Percentiles rank a stretch among this genome's conserved stretches.
Conservation (phyloP, 1,140 invertebrate species). For the Drosophila kanapiae region DNA sequence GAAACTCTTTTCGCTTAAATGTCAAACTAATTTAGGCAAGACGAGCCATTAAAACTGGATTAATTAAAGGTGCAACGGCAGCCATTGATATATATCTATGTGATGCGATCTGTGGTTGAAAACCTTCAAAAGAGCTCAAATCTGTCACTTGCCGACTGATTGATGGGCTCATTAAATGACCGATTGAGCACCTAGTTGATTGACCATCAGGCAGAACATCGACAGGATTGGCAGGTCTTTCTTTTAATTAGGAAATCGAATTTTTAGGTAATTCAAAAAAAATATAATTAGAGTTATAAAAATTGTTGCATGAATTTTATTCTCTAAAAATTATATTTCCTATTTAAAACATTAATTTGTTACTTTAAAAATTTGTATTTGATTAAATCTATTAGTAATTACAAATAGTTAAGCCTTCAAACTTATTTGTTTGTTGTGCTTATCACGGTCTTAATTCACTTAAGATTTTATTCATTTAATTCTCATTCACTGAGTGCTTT, state of each 20-base stretch:
- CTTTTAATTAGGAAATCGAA: background rate
- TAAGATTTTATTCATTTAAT: no score
- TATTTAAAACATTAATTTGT: no score
- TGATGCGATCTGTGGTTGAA: background rate
- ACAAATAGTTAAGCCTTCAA: no score
- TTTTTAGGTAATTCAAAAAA: no score
- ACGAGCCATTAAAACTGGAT: slow-evolving; percentile 79
- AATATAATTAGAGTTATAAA: no score
- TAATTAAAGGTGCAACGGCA: slow-evolving; percentile 68
- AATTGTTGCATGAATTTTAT: no score
- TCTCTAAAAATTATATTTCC: no score
- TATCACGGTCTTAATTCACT: no score
- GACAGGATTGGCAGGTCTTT: background rate
- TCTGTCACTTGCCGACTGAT: slow-evolving; percentile 32
- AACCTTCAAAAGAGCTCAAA: slow-evolving; percentile 11
- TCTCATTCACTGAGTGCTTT: no score
- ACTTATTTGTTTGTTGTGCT: no score
- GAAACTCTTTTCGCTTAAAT: slow-evolving; percentile 69
- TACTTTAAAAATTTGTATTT: no score
- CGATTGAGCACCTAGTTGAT: slow-evolving; percentile 30
- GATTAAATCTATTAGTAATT: no score
- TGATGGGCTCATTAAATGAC: slow-evolving; percentile 32
- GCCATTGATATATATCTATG: slow-evolving; percentile 43
- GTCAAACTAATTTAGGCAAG: slow-evolving; percentile 83
- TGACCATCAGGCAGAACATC: slow-evolving; percentile 9